These are phyloP conservation scores for Forbesichthys agassizii DNA, from an alignment of 2,113 vertebrate genomes.

Conservation along the genomic window DNA sequence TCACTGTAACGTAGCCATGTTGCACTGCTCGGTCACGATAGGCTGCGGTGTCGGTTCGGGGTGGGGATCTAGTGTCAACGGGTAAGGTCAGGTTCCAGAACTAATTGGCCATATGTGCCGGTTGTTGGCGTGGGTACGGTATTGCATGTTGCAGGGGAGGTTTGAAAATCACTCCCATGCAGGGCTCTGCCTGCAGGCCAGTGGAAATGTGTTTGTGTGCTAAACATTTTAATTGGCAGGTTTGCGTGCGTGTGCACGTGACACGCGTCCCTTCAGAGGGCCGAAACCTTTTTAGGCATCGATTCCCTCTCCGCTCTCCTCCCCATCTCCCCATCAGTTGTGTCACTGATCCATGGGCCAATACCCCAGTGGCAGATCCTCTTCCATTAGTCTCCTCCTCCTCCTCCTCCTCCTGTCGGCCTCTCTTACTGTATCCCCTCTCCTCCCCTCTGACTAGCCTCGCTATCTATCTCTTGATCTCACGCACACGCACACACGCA, in stretches of 20 bases:
- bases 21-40: too few species aligned
- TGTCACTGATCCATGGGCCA: slow-evolving; percentile 74
- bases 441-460: slow-evolving; percentile 6
- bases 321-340: slow-evolving; percentile 63
- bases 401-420: slow-evolving; percentile 34
- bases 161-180: too few species aligned
- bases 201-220: too few species aligned
- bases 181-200: too few species aligned
- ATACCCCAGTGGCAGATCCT: slow-evolving; percentile 74
- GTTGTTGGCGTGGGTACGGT: too few species aligned
- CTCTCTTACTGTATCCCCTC: slow-evolving; percentile 29
- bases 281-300: slow-evolving; percentile 74
- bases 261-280: slow-evolving; percentile 55
- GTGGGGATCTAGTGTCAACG: too few species aligned
- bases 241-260: slow-evolving; percentile 35
- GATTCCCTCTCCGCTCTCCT: slow-evolving; percentile 53
- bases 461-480: slow-evolving; percentile 27
- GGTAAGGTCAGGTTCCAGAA: too few species aligned
- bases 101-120: too few species aligned
- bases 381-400: slow-evolving; percentile 71
- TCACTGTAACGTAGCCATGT: too few species aligned
- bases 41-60: too few species aligned
- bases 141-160: too few species aligned
- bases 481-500: slow-evolving; percentile 3
- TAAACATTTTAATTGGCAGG: background rate